Evolutionary conservation across 30 jellyfish, hydroid and myxozoan species (phyloP), one percentile per base, ranked within the genome.

Genomic region (Chrysaora quinquecirrha): DNA sequence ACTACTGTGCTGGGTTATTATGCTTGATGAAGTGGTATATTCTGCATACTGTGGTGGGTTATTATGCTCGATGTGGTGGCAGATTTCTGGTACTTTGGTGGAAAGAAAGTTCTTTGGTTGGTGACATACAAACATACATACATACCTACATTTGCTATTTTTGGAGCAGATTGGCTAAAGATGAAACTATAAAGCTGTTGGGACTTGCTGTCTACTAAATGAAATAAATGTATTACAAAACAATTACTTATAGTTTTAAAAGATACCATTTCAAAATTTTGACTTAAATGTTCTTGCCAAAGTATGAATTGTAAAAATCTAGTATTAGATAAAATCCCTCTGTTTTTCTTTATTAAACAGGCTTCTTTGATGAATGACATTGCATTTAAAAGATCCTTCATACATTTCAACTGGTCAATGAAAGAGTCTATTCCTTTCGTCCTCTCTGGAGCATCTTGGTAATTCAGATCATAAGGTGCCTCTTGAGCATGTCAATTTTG

Each of bases 351-450:
- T 66, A 38, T 38, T 14, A 38, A 38, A 38, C 54, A 38, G 54
- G 54, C 54, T 38, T 38, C 54, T 14, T 38, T 71, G 83, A 31
- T 71, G 72, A 32, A 71, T 33, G 83, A 33, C 64, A 27, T 69
- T 35, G 83, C 4, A 33, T 71, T 71, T 76, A 76, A 4, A 52
- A 76, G 88, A 32, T 76, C 66, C 88, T 76, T 76, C 79, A 52
- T 58, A 32, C 79, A 52, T 76, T 76, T 56, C 88, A 76, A 56
- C 88, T 76, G 27, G 79, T 35, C 29, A 78, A 52, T 76, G 67
- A 76, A 76, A 76, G 88, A 30, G 87, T 29, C 77, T 75, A 73
- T 74, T 48, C 77, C 77, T 74, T 74, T 74, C 30, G 25, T 74
- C 48, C 86, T 47, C n/a, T n/a, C n/a, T n/a, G n/a, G n/a, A n/a